phyloP scores from a whole-genome alignment of 2,888 invertebrate genomes.

The Eristalinus sepulchralis region DNA sequence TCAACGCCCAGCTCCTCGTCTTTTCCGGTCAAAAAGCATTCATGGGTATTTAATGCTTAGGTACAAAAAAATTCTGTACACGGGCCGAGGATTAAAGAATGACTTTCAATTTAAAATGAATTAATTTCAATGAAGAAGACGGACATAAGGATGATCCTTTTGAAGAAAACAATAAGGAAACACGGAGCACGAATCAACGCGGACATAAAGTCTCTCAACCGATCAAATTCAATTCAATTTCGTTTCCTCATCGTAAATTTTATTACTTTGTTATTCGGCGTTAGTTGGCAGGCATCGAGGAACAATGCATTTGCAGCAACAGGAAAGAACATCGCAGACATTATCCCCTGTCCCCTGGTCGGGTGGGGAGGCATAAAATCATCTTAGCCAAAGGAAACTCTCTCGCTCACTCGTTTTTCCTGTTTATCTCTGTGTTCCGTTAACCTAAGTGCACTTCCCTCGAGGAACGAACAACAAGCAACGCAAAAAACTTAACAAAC shows the following conservation, averaged over 20 bases:
- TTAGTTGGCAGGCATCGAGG: constrained; percentile 49
- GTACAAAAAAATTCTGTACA: too few species aligned
- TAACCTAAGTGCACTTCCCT: constrained; percentile 52
- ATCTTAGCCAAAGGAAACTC: constrained; percentile 24
- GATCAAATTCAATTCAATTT: constrained; percentile 61
- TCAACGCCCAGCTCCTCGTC: too few species aligned
- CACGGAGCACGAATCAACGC: constrained; percentile 11
- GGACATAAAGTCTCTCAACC: constrained; percentile 28
- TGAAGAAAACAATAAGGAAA: constrained; percentile 22
- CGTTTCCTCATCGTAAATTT: constrained; percentile 36
- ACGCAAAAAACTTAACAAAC: neutral
- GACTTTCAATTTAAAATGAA: neutral
- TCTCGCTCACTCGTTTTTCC: constrained; percentile 36
- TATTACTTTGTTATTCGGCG: constrained; percentile 58
- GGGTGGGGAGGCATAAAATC: constrained; percentile 1
- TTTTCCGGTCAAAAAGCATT: too few species aligned
- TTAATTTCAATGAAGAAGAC: neutral
- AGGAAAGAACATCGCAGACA: constrained; percentile 37
- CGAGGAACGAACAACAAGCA: neutral
- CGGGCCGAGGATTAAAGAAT: too few species aligned
- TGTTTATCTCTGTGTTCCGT: constrained; percentile 52
- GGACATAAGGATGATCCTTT: neutral
- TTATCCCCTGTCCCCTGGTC: neutral
- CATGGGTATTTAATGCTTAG: too few species aligned
- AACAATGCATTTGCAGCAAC: constrained; percentile 51